Evolutionary conservation across 2,797 vertebrate species (phyloP).

Genomic region (Hylomyscus alleni): DNA sequence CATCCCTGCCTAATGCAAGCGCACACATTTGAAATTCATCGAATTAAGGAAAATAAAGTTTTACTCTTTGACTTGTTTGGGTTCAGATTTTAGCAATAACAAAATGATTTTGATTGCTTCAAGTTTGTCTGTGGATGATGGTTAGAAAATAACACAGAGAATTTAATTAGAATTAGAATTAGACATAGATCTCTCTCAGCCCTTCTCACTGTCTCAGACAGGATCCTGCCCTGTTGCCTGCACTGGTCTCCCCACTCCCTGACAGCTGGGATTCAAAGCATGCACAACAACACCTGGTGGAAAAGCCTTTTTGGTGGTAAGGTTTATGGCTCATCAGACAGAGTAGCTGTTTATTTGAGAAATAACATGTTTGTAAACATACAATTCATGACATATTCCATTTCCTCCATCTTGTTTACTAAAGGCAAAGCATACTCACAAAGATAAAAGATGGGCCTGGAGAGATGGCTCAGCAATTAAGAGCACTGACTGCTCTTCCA

Average conservation of each 20-base stretch:
- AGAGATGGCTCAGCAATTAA: too few relatives aligned
- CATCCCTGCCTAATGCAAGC: slow-evolving; percentile 60
- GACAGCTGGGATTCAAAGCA: background rate
- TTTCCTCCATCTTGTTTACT: background rate
- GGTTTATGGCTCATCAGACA: background rate
- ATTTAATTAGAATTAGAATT: slow-evolving; percentile 38
- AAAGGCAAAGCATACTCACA: background rate
- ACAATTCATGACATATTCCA: background rate
- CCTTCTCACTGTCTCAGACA: background rate
- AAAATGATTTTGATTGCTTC: slow-evolving; percentile 49
- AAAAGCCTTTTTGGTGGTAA: background rate
- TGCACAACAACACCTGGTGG: background rate
- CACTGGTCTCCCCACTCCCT: background rate
- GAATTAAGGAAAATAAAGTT: slow-evolving; percentile 66
- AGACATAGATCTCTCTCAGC: background rate
- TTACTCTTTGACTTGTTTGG: slow-evolving; percentile 39
- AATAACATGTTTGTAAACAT: background rate
- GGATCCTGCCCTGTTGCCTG: background rate
- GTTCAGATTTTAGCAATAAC: slow-evolving; percentile 39
- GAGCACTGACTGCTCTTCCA: too few relatives aligned
- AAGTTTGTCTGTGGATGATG: background rate
- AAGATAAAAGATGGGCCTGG: too few relatives aligned
- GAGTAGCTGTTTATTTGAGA: background rate
- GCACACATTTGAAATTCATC: slow-evolving; percentile 60
- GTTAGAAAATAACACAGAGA: background rate